These are phyloP conservation scores for Alfaro cultratus DNA, from an alignment of 2,797 vertebrate genomes.

Conservation along the genomic window DNA sequence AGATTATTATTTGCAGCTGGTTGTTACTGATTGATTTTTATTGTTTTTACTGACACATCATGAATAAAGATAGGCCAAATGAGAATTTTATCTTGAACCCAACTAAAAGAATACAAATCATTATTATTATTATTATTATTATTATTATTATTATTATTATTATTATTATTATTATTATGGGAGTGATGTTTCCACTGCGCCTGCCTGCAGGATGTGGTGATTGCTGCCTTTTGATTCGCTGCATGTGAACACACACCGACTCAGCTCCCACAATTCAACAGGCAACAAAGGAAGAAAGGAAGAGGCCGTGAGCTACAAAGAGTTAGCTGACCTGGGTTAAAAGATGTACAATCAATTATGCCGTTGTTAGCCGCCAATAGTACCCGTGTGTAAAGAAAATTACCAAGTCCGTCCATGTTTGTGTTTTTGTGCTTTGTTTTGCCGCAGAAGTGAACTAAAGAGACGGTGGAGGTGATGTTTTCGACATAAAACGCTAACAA, in stretches of 20 bases:
- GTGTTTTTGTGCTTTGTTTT: not conserved
- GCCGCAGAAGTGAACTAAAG: conserved; percentile 15
- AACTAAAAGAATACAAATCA: not conserved
- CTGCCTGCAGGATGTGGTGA: conserved; percentile 29
- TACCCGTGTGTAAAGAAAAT: conserved; percentile 22
- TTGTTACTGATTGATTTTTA: not conserved
- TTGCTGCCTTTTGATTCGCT: conserved; percentile 25
- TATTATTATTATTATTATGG: not conserved
- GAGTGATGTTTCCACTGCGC: conserved; percentile 9
- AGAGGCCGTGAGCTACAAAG: conserved; percentile 74
- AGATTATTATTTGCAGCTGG: not conserved
- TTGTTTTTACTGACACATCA: not conserved
- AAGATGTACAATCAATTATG: conserved; percentile 51
- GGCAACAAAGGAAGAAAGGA: conserved; percentile 85
- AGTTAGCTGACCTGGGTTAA: conserved; percentile 62
- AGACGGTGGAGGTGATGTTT: conserved; percentile 53
- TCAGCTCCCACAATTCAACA: conserved; percentile 84
- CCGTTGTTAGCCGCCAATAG: conserved; percentile 2
- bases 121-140: not conserved
- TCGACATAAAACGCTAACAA: conserved; percentile 54
- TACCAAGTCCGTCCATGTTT: not conserved
- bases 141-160: not conserved
- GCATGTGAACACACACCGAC: conserved; percentile 10
- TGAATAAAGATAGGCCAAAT: not conserved
- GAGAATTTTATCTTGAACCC: not conserved